Evolutionary conservation across 1,140 invertebrate genomes (phyloP).

Genomic region (Heterodera schachtii): DNA sequence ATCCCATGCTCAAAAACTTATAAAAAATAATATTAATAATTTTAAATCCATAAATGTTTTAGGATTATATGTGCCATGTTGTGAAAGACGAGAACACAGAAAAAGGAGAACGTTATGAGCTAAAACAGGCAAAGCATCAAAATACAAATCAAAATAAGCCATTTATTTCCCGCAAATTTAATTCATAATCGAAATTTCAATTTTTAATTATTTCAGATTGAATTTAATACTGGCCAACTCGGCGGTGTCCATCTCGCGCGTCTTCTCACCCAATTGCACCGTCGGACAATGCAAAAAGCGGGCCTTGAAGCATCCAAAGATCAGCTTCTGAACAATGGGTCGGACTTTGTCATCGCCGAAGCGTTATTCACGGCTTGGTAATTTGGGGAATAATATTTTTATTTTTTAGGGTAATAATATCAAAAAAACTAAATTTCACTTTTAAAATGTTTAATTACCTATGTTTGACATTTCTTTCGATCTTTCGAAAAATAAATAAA

Average conservation of each 20-base stretch:
- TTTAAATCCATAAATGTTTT: background rate
- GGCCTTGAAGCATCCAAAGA: background rate
- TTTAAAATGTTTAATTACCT: too few species aligned
- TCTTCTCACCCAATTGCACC: background rate
- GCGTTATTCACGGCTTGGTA: background rate
- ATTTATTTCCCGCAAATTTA: background rate
- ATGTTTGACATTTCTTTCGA: too few species aligned
- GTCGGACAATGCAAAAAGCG: background rate
- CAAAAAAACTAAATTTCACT: too few species aligned
- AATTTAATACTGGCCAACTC: background rate
- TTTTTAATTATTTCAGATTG: background rate
- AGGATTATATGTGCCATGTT: background rate
- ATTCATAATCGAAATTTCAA: background rate
- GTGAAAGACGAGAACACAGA: background rate
- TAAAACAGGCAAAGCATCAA: background rate
- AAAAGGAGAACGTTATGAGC: background rate
- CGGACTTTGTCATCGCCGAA: background rate
- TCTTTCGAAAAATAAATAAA: too few species aligned
- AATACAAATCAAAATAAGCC: too few species aligned
- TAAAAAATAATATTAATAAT: background rate
- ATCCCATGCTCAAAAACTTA: background rate
- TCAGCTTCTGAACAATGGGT: background rate
- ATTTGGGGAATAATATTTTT: too few species aligned
- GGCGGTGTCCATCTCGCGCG: background rate
- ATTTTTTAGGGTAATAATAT: too few species aligned